Conservation (phyloP, 1,140 invertebrate genomes). For the Leptinotarsa texana region DNA sequence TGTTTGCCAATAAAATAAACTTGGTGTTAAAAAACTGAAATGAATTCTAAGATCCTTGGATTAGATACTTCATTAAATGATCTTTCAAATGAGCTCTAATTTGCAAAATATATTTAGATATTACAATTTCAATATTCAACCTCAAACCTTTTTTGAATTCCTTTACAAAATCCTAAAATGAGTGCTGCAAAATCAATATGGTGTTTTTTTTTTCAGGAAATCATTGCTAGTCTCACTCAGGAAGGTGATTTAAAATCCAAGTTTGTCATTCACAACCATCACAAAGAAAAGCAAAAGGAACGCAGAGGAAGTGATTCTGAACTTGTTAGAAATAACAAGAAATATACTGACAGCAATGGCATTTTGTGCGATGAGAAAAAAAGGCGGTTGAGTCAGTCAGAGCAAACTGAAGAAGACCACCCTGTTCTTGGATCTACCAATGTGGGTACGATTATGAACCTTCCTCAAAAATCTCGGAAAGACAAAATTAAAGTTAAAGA, state of each 20-base stretch:
- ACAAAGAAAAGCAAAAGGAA: conserved; percentile 53
- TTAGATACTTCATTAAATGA: no score
- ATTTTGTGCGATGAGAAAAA: conserved; percentile 60
- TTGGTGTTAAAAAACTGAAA: no score
- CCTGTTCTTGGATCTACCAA: conserved; percentile 66
- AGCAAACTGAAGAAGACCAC: conserved; percentile 41
- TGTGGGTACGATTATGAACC: conserved; percentile 61
- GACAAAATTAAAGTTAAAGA: conserved; percentile 53
- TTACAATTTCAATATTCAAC: no score
- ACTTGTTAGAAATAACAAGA: conserved; percentile 55
- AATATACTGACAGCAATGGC: conserved; percentile 55
- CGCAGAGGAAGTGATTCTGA: conserved; percentile 59
- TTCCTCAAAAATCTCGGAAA: conserved; percentile 52
- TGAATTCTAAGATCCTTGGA: no score
- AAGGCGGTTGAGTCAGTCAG: conserved; percentile 58
- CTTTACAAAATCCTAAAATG: neutral
- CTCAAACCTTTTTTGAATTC: no score
- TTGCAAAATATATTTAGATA: no score
- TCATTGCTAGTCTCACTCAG: conserved; percentile 32
- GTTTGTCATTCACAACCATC: conserved; percentile 46
- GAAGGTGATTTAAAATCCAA: conserved; percentile 35
- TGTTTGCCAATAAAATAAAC: no score
- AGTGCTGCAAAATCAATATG: neutral
- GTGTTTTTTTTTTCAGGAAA: conserved; percentile 28
- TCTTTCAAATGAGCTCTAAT: no score